phyloP scores from a whole-genome alignment of 2,797 vertebrate genomes.

The Falco peregrinus region DNA sequence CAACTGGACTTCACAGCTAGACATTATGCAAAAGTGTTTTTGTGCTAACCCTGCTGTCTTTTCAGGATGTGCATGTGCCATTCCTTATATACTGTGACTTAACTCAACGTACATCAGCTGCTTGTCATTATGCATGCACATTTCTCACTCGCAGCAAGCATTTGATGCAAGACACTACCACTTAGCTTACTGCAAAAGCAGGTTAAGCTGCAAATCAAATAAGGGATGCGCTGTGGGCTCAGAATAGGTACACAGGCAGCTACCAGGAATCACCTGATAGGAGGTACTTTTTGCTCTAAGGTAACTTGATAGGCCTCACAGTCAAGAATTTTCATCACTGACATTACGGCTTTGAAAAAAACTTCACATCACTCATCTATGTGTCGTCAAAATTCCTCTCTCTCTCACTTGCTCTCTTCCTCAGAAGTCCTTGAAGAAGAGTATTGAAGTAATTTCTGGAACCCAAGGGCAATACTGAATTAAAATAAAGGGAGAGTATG shows the following conservation, averaged over 20 bases:
- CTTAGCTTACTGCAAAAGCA: not conserved
- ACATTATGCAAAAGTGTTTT: not conserved
- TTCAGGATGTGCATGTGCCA: not conserved
- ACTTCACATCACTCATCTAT: not conserved
- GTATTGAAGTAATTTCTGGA: not conserved
- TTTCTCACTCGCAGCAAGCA: not conserved
- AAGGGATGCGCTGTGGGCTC: not conserved
- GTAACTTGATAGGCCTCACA: not conserved
- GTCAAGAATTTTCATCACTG: not conserved
- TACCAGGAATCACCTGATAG: not conserved
- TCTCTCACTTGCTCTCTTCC: not conserved
- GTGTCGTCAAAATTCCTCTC: not conserved
- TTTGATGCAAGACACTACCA: not conserved
- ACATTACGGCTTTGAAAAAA: not conserved
- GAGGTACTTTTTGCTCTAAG: not conserved
- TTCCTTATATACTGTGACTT: not conserved
- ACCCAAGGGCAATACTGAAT: not conserved
- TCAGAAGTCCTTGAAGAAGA: not conserved
- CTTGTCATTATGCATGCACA: not conserved
- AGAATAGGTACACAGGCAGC: not conserved
- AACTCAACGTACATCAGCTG: not conserved
- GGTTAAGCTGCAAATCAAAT: not conserved
- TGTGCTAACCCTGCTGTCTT: not conserved
- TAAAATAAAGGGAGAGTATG: not conserved
- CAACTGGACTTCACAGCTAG: not conserved